These are phyloP conservation scores for Mayetiola destructor DNA, from an alignment of 2,888 invertebrate genomes.

Conservation along the genomic window DNA sequence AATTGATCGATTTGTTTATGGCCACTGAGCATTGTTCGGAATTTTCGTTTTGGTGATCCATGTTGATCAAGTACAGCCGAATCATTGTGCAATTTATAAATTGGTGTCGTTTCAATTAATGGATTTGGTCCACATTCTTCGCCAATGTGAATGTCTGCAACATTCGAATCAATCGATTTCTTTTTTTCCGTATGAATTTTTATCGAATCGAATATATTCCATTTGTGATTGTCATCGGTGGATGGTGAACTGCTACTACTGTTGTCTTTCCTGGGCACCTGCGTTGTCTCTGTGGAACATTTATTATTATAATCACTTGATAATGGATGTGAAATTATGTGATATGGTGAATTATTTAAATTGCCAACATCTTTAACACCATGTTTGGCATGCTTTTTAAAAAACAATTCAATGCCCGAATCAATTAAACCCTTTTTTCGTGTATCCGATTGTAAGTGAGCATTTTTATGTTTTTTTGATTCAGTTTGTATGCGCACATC, in stretches of 20 bases:
- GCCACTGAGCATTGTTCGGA: slow-evolving; percentile 20
- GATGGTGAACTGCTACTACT: background rate
- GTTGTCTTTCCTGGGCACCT: background rate
- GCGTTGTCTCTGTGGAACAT: background rate
- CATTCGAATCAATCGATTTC: slow-evolving; percentile 14
- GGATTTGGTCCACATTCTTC: background rate
- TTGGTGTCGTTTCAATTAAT: background rate
- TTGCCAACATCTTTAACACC: slow-evolving; percentile 17
- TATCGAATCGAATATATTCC: slow-evolving; percentile 22
- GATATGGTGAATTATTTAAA: background rate
- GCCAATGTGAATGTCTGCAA: slow-evolving; percentile 1
- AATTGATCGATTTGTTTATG: slow-evolving; percentile 21
- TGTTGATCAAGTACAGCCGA: slow-evolving; percentile 29
- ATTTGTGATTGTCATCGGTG: slow-evolving; percentile 19
- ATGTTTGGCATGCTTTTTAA: slow-evolving; percentile 21
- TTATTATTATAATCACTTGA: background rate
- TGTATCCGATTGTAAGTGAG: slow-evolving; percentile 6
- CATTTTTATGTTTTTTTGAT: slow-evolving; percentile 15
- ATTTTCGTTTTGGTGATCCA: slow-evolving; percentile 29
- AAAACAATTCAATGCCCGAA: slow-evolving; percentile 21
- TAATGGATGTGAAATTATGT: background rate
- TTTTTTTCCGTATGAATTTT: slow-evolving; percentile 21
- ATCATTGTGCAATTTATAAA: slow-evolving; percentile 17
- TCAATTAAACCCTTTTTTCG: slow-evolving; percentile 21
- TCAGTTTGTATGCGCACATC: slow-evolving; percentile 22